phyloP scores from a whole-genome alignment of 2,888 invertebrate species.

The Catocala sponsa region DNA sequence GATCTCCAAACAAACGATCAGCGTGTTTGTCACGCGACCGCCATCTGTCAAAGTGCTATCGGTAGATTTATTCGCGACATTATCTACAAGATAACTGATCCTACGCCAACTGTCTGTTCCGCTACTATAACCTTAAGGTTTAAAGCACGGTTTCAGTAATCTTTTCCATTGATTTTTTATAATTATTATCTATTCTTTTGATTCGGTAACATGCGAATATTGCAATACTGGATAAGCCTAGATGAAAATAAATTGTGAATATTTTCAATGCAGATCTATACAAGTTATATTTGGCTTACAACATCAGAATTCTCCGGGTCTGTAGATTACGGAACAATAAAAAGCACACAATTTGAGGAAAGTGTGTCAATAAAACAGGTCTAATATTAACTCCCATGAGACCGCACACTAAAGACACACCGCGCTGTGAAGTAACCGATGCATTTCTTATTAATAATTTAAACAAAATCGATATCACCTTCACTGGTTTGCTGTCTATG shows the following conservation, averaged over 20 bases:
- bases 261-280: too few relatives aligned
- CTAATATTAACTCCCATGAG: not conserved
- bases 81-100: slow-evolving; percentile 49
- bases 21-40: slow-evolving; percentile 28
- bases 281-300: too few relatives aligned
- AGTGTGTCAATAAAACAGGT: too few relatives aligned
- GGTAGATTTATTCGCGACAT: slow-evolving; percentile 38
- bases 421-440: slow-evolving; percentile 22
- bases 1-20: slow-evolving; percentile 17
- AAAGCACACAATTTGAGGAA: too few relatives aligned
- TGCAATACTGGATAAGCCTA: too few relatives aligned
- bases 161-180: too few relatives aligned
- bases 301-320: too few relatives aligned
- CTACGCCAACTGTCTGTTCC: slow-evolving; percentile 29
- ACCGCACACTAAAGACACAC: slow-evolving; percentile 35
- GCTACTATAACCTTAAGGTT: slow-evolving; percentile 23
- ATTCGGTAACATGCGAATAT: too few relatives aligned
- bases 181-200: too few relatives aligned
- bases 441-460: slow-evolving; percentile 43
- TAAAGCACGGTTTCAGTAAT: slow-evolving; percentile 26
- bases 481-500: slow-evolving; percentile 6
- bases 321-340: too few relatives aligned
- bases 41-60: slow-evolving; percentile 42
- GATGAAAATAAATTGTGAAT: too few relatives aligned
- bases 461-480: slow-evolving; percentile 42